Percentiles rank a stretch among this genome's conserved stretches.
These are phyloP conservation scores for Caenorhabditis auriculariae DNA, from an alignment of 2,888 invertebrate genomes.

Conservation along the genomic window DNA sequence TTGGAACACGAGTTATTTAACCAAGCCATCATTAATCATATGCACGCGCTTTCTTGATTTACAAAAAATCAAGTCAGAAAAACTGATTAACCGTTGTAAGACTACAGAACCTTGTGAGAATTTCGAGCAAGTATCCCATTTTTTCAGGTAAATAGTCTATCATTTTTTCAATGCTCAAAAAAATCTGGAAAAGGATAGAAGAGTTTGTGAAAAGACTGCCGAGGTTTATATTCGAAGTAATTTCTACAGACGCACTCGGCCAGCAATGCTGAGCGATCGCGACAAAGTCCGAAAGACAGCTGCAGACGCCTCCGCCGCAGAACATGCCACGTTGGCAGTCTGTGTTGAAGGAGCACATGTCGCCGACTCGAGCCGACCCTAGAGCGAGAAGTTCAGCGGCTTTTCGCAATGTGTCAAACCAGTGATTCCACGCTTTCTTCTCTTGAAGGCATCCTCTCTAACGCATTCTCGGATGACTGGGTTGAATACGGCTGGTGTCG, in stretches of 20 bases:
- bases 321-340: constrained; percentile 60
- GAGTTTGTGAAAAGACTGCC: no score
- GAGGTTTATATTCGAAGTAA: no score
- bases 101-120: no score
- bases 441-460: constrained; percentile 18
- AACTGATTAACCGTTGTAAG: no score
- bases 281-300: constrained; percentile 56
- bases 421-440: constrained; percentile 12
- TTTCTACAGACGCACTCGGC: constrained; percentile 47
- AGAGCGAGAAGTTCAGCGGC: constrained; percentile 5
- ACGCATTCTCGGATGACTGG: constrained; percentile 38
- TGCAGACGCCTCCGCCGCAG: constrained; percentile 57
- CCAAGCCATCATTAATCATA: no score
- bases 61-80: no score
- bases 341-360: constrained; percentile 55
- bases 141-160: no score
- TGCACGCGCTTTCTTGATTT: no score
- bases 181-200: no score
- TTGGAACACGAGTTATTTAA: no score
- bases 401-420: constrained; percentile 7
- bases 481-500: constrained; percentile 40
- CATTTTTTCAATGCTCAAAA: no score
- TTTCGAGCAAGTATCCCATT: no score
- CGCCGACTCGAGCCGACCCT: constrained; percentile 53
- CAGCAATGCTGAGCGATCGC: constrained; percentile 58